These are phyloP conservation scores for Psittacula echo DNA, from an alignment of 2,797 vertebrate species.

Conservation along the genomic window DNA sequence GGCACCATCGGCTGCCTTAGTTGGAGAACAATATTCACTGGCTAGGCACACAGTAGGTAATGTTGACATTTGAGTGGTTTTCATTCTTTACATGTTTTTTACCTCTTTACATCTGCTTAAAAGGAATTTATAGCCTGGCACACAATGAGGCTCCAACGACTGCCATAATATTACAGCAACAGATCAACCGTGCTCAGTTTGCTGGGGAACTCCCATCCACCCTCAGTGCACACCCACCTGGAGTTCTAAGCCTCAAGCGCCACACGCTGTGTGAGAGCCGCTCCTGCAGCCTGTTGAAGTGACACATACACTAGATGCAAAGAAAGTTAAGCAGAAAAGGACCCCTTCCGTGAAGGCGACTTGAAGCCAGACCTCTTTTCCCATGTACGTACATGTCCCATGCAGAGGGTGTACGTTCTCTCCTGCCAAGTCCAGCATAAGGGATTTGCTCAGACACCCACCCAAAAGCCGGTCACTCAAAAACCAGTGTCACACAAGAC, in stretches of 20 bases:
- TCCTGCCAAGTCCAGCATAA: neutral
- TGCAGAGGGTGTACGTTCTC: rapidly evolving
- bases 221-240: rapidly evolving
- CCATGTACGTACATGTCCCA: no score
- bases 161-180: neutral
- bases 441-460: neutral
- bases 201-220: neutral
- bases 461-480: neutral
- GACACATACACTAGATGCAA: rapidly evolving
- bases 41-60: neutral
- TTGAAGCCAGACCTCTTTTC: neutral
- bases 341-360: neutral
- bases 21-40: neutral
- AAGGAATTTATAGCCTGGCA: neutral
- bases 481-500: neutral
- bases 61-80: neutral
- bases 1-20: neutral
- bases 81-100: neutral
- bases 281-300: neutral
- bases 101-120: neutral
- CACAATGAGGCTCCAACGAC: neutral
- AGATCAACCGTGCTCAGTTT: rapidly evolving
- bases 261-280: rapidly evolving
- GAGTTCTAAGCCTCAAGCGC: neutral
- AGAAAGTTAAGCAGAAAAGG: neutral